phyloP scores from a whole-genome alignment of 2,888 invertebrate genomes.

The Thereva nobilitata region DNA sequence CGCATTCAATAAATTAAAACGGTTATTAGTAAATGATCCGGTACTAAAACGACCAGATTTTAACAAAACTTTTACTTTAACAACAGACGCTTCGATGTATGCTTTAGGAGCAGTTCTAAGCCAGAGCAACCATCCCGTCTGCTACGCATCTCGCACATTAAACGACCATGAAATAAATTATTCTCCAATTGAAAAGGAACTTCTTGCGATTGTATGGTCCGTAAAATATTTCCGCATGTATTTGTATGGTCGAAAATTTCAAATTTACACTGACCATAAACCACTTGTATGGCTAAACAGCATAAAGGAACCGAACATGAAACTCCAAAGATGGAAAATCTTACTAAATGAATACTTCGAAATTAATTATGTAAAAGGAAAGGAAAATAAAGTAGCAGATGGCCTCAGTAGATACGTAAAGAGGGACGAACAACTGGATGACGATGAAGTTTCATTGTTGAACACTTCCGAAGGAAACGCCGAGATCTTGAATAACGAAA shows the following conservation, averaged over 20 bases:
- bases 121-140: conserved; percentile 24
- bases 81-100: conserved; percentile 32
- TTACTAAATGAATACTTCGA: conserved; percentile 49
- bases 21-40: conserved; percentile 28
- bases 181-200: conserved; percentile 32
- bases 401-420: too few relatives aligned
- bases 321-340: conserved; percentile 51
- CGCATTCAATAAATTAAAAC: conserved; percentile 34
- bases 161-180: conserved; percentile 21
- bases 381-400: too few relatives aligned
- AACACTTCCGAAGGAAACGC: too few relatives aligned
- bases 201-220: conserved; percentile 31
- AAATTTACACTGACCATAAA: conserved; percentile 37
- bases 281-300: conserved; percentile 52
- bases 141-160: conserved; percentile 18
- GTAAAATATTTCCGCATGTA: conserved; percentile 30
- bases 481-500: too few relatives aligned
- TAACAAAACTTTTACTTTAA: conserved; percentile 27
- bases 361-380: too few relatives aligned
- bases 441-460: too few relatives aligned
- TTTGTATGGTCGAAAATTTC: conserved; percentile 22
- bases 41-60: conserved; percentile 31
- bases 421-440: too few relatives aligned
- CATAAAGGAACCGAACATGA: conserved; percentile 52
- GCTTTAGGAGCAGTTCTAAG: too few relatives aligned